Evolutionary conservation across 2,113 vertebrate genomes (phyloP), one percentile per base, ranked within the genome.

Genomic region (Hippopotamus amphibius): DNA sequence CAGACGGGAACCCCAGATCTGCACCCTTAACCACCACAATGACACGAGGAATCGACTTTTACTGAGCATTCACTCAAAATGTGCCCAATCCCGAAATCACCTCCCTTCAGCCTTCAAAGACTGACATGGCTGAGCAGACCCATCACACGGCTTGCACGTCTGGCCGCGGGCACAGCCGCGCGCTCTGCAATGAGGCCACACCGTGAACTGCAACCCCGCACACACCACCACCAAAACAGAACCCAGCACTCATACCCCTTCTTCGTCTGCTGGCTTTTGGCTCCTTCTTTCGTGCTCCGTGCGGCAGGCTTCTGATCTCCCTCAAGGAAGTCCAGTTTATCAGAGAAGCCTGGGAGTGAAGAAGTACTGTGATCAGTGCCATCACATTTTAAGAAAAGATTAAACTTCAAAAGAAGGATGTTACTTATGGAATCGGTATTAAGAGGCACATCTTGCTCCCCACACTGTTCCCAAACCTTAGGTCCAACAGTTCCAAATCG

Each of bases 281-380:
- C 85, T n/a, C 95, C 97, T 90, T 98, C 97, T 93, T 98, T 99
- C 22, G 96, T 97, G 43, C 93, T 91, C 7, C 88, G 98, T 82
- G 92, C 61, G 16, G 87, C 97, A 0, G 96, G 87, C 0, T 97
- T 98, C 96, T 99, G 97, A 59, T 99, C 99, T 89, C 99, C 99
- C 50, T 99, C 99, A 55, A 99, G 98, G 98, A 99, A 99, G 95
- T 99, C 99, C 98, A 99, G 97, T 97, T 99, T 99, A 98, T 99
- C 99, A 2, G 99, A 99, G 98, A 99, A 99, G 97, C 99, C 99
- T 99, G 90, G 15, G 94, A 90, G 65, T 90, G n/a, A 10, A 41
- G 79, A 89, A 53, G 88, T 30, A 43, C 24, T 66, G 3, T 12
- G 71, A 59, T 97, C 21, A 96, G 72, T 10, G 71, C 50, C 48